These are phyloP conservation scores for Prionace glauca DNA, from an alignment of 2,797 vertebrate species.

Conservation along the genomic window DNA sequence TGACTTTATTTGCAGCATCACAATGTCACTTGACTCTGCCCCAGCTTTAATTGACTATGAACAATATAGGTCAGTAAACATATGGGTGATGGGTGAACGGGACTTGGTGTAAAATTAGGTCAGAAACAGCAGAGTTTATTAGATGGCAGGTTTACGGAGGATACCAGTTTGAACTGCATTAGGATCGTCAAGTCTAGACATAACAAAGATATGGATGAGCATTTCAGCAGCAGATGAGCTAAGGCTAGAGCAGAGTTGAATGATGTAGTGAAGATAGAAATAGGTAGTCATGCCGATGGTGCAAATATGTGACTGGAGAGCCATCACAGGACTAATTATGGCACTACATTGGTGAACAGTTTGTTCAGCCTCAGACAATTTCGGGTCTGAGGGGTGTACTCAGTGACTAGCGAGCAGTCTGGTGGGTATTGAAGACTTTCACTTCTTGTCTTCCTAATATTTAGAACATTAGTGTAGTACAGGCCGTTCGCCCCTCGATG, in stretches of 20 bases:
- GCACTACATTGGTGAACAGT: not conserved
- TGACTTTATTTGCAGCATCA: too few relatives aligned
- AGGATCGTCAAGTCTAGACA: not conserved
- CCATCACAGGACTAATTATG: not conserved
- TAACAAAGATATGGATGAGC: not conserved
- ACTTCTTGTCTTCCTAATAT: too few relatives aligned
- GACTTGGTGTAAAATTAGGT: not conserved
- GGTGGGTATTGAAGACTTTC: too few relatives aligned
- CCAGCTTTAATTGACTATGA: not conserved
- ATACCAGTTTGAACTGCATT: not conserved
- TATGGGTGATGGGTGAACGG: not conserved
- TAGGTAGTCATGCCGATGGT: not conserved
- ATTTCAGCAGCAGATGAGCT: not conserved
- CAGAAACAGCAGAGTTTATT: not conserved
- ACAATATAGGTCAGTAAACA: not conserved
- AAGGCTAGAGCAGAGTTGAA: not conserved
- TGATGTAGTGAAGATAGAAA: not conserved
- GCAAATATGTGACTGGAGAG: not conserved
- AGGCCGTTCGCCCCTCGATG: too few relatives aligned
- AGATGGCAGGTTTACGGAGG: not conserved
- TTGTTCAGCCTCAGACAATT: not conserved
- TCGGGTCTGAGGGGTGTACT: not conserved
- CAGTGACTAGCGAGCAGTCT: not conserved
- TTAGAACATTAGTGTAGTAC: too few relatives aligned
- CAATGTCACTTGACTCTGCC: too few relatives aligned